These are phyloP conservation scores for Empis stercorea DNA, from an alignment of 2,888 invertebrate genomes.

Conservation along the genomic window DNA sequence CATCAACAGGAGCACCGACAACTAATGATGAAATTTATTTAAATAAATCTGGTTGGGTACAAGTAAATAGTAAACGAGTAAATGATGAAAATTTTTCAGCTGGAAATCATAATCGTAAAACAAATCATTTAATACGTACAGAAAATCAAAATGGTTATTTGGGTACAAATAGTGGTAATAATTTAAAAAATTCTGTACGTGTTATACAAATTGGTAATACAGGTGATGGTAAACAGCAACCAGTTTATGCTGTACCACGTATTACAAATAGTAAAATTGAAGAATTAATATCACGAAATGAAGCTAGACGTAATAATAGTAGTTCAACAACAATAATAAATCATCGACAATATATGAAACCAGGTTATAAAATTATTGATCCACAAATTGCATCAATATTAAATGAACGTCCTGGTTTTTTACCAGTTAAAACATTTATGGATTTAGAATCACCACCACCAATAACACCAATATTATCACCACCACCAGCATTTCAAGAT, in stretches of 20 bases:
- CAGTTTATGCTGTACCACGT: conserved; percentile 20
- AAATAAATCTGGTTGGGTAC: conserved; percentile 40
- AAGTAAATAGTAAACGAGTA: conserved; percentile 34
- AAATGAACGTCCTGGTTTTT: conserved; percentile 34
- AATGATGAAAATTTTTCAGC: conserved; percentile 27
- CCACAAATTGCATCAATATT: conserved; percentile 31
- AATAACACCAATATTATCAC: conserved; percentile 55
- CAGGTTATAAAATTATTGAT: conserved; percentile 32
- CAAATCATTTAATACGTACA: conserved; percentile 10
- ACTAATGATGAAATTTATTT: conserved; percentile 32
- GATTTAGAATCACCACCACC: conserved; percentile 45
- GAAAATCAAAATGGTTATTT: conserved; percentile 22
- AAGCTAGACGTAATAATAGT: conserved; percentile 22
- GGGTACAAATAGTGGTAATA: conserved; percentile 1
- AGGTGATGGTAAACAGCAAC: conserved; percentile 17
- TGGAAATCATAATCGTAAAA: conserved; percentile 18
- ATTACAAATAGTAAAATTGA: conserved; percentile 32
- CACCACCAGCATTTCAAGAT: conserved; percentile 57
- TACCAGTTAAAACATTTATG: conserved; percentile 30
- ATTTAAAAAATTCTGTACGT: conserved; percentile 21
- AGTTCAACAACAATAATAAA: conserved; percentile 7
- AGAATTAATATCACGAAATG: conserved; percentile 34
- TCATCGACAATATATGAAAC: conserved; percentile 20
- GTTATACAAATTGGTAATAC: conserved; percentile 25
- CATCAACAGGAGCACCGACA: conserved; percentile 6